Base-by-base conservation (phyloP, 2,888 invertebrate species). In the Thereva unica region DNA sequence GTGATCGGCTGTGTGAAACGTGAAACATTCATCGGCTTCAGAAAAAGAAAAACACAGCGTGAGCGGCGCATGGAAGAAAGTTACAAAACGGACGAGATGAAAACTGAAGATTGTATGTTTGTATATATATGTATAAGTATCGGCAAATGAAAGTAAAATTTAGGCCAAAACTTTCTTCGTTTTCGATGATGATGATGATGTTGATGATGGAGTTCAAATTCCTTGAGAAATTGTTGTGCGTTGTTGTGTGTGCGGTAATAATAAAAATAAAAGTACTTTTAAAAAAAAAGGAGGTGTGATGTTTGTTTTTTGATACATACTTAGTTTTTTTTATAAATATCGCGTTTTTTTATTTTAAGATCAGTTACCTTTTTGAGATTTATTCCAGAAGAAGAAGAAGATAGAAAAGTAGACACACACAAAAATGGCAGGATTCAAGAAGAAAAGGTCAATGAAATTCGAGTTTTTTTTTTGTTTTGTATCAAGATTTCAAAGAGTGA, bases 401-500 rank as follows among this genome's bases (percentile, higher is more conserved):
- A 23, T 23, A 23, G 23, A 23, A 23, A 23, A 2, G 23, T 23
- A 38, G 38, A 38, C 37, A 38, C 42, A 42, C 42, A 42, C 8
- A 37, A 38, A 53, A 10, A 34, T 34, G 37, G 53, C 37, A 53
- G 4, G 37, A 53, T 38, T 53, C 10, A 55, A 55, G 40, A 55
- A 42, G 37, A 57, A 37, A 35, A 41, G 59, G 35, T 34, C 47
- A 59, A 59, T 49, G 47, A 37, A 47, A 47, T 59, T 59, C 47
- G 47, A 47, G 49, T 34, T 47, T 38, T 35, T 57, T 57, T 57
- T 44, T 50, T n/a, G n/a, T n/a, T 40, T 38, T 10, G 63, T n/a
- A 42, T 52, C 52, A 53, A 63, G 37, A 37, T 59, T 44, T 52
- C 45, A 54, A 52, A 66, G 63, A 68, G 68, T 68, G 68, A 68